A percentile compares a stretch with the other conserved stretches of the same genome.
Evolutionary conservation across 1,140 invertebrate genomes (phyloP).

Genomic region (Drosophila jambulina): DNA sequence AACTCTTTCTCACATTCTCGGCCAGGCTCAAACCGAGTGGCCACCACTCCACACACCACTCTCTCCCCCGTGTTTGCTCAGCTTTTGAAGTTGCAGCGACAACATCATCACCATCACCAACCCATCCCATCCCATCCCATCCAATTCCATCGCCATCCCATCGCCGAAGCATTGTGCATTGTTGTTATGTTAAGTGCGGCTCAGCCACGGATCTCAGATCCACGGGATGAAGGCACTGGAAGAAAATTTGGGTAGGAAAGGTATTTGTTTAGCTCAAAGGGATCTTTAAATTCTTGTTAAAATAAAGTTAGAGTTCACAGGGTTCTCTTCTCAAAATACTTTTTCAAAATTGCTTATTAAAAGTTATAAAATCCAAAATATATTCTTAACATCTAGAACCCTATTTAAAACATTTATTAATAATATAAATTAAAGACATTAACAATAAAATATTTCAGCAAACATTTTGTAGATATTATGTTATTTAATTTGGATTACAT

Average conservation of each 20-base stretch:
- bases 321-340: too few relatives aligned
- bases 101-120: constrained; percentile 68
- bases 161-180: constrained; percentile 61
- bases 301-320: too few relatives aligned
- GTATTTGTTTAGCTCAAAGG: neutral
- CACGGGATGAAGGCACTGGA: constrained; percentile 8
- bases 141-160: constrained; percentile 28
- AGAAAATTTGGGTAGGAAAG: neutral
- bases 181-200: constrained; percentile 78
- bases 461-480: too few relatives aligned
- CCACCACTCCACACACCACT: constrained; percentile 20
- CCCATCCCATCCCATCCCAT: constrained; percentile 18
- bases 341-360: neutral
- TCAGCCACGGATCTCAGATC: constrained; percentile 38
- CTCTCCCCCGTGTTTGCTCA: constrained; percentile 64
- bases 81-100: constrained; percentile 81
- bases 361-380: too few relatives aligned
- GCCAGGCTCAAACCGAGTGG: constrained; percentile 17
- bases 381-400: too few relatives aligned
- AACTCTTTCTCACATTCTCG: constrained; percentile 51
- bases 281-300: neutral
- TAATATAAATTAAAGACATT: too few relatives aligned
- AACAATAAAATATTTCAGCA: too few relatives aligned
- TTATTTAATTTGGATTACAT: too few relatives aligned
- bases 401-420: too few relatives aligned